Evolutionary conservation across 2,797 vertebrate species (phyloP).

Genomic region (Morus bassanus): DNA sequence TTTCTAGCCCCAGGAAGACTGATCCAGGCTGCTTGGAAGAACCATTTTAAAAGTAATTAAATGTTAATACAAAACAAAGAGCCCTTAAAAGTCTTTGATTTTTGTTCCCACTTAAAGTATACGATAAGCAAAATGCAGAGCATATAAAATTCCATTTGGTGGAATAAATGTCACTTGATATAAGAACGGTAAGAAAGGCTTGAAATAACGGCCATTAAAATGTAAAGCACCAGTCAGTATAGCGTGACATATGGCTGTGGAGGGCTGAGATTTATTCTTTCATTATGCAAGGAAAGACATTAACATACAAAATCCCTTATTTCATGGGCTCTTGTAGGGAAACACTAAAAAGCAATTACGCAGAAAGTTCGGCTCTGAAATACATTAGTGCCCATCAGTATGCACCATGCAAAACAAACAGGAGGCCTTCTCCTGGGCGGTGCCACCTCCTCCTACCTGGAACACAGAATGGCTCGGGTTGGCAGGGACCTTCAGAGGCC

Average conservation of each 20-base stretch:
- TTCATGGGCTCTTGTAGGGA: background rate
- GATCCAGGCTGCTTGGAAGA: background rate
- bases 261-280: background rate
- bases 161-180: background rate
- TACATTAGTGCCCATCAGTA: background rate
- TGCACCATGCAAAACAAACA: background rate
- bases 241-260: rapidly evolving
- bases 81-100: background rate
- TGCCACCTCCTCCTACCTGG: background rate
- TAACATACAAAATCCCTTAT: background rate
- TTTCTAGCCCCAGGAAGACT: background rate
- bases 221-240: background rate
- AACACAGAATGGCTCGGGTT: no score
- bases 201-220: background rate
- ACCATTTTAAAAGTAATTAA: background rate
- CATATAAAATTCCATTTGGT: background rate
- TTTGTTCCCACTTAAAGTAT: background rate
- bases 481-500: no score
- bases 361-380: background rate
- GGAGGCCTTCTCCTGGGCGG: background rate
- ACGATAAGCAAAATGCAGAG: background rate
- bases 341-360: background rate
- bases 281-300: background rate
- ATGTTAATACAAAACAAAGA: background rate
- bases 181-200: background rate